phyloP scores from a whole-genome alignment of 2,797 vertebrate genomes.

The Cynopterus sphinx region DNA sequence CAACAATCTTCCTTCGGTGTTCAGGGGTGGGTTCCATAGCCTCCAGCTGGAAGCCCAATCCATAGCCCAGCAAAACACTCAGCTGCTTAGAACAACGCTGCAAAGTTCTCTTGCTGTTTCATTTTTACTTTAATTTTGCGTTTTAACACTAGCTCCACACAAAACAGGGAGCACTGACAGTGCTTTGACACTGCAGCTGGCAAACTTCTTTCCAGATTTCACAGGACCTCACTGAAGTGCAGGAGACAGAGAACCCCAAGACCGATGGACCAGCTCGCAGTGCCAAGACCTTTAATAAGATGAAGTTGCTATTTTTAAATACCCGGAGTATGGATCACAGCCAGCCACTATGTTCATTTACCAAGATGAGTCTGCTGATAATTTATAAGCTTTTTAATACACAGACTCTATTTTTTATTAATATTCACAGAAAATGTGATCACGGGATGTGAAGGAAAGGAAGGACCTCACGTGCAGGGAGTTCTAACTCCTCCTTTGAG shows the following conservation, averaged over 20 bases:
- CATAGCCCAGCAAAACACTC: constrained; percentile 32
- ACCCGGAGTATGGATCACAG: neutral
- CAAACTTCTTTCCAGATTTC: neutral
- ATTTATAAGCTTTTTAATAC: neutral
- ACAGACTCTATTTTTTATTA: neutral
- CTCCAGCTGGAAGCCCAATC: constrained; percentile 24
- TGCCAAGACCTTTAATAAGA: neutral
- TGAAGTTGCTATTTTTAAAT: neutral
- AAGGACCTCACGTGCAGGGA: neutral
- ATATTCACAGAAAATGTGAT: neutral
- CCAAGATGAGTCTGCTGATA: neutral
- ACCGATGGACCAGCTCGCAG: neutral
- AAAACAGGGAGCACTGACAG: neutral
- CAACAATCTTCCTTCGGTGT: neutral
- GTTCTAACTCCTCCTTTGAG: neutral
- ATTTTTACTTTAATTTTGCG: neutral
- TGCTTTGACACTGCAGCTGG: accelerated
- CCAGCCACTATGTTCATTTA: neutral
- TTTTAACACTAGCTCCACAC: neutral
- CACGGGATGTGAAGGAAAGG: neutral
- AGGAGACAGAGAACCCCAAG: neutral
- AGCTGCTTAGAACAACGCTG: constrained; percentile 28
- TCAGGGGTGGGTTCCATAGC: neutral
- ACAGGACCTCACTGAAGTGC: neutral
- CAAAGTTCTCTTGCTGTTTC: neutral